Percentiles rank a stretch among this genome's conserved stretches.
These are phyloP conservation scores for Onthophagus taurus DNA, from an alignment of 1,140 invertebrate genomes.

Conservation along the genomic window DNA sequence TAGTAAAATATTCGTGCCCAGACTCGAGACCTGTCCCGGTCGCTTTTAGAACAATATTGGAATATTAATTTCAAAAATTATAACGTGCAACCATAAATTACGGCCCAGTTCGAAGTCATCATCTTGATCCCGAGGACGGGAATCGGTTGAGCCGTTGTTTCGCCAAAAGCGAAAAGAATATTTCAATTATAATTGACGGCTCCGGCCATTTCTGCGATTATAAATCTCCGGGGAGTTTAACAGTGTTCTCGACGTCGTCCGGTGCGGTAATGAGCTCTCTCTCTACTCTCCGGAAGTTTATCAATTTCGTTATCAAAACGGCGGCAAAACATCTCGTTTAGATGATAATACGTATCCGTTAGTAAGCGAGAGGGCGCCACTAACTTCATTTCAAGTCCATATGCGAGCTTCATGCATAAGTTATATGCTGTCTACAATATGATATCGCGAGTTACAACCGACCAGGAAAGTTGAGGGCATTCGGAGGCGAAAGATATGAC, in stretches of 20 bases:
- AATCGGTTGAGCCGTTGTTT: slow-evolving; percentile 3
- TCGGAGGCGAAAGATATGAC: too few relatives aligned
- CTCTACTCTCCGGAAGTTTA: too few relatives aligned
- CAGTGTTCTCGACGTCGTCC: too few relatives aligned
- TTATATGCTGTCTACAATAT: slow-evolving; percentile 11
- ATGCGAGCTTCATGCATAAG: slow-evolving; percentile 21
- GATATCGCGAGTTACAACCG: too few relatives aligned
- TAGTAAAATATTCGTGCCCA: slow-evolving; percentile 27
- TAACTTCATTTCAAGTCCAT: slow-evolving; percentile 20
- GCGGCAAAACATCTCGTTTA: too few relatives aligned
- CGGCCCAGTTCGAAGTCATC: slow-evolving; percentile 9
- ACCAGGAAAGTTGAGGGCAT: too few relatives aligned
- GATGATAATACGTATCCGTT: too few relatives aligned
- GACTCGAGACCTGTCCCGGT: slow-evolving; percentile 23
- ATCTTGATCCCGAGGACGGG: slow-evolving; percentile 11
- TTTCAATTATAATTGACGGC: slow-evolving; percentile 15
- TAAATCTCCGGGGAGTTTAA: too few relatives aligned
- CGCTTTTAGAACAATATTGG: slow-evolving; percentile 32
- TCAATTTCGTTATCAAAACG: too few relatives aligned
- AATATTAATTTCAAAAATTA: slow-evolving; percentile 15
- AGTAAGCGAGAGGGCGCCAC: slow-evolving; percentile 9
- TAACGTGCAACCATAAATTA: slow-evolving; percentile 15
- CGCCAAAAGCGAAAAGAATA: slow-evolving; percentile 13
- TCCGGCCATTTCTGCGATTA: too few relatives aligned
- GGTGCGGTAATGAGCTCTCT: too few relatives aligned